These are phyloP conservation scores for Anoplophora glabripennis DNA, from an alignment of 1,140 invertebrate species.

Conservation along the genomic window DNA sequence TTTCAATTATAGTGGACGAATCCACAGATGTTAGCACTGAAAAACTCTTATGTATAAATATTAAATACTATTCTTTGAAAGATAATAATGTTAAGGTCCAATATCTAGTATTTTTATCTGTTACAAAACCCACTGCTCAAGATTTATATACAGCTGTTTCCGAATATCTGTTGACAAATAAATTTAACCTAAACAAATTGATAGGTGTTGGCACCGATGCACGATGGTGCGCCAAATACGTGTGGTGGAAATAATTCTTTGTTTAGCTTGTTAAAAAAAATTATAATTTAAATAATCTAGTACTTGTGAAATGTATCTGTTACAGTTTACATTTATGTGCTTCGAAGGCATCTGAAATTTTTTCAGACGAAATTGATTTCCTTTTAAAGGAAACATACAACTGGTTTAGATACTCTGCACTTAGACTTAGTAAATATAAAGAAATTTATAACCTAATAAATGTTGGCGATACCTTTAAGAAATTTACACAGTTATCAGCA, in stretches of 20 bases:
- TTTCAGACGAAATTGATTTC: constrained; percentile 10
- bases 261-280: constrained; percentile 11
- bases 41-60: constrained; percentile 11
- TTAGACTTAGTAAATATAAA: constrained; percentile 9
- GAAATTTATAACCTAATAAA: constrained; percentile 11
- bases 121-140: constrained; percentile 7
- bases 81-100: constrained; percentile 7
- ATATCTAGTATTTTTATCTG: constrained; percentile 7
- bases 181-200: constrained; percentile 12
- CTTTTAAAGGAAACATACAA: constrained; percentile 11
- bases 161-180: not conserved
- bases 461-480: constrained; percentile 2
- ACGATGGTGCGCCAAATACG: not conserved
- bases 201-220: constrained; percentile 11
- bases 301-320: constrained; percentile 17
- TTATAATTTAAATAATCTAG: constrained; percentile 4
- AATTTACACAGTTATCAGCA: constrained; percentile 5
- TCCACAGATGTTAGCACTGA: constrained; percentile 12
- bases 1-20: constrained; percentile 14
- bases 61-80: constrained; percentile 10
- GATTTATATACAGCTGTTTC: not conserved
- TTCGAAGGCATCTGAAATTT: constrained; percentile 16
- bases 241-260: constrained; percentile 10
- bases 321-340: constrained; percentile 9
- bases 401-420: constrained; percentile 7